Base-by-base conservation (phyloP, 2,888 invertebrate genomes). In the Ametastegia equiseti region DNA sequence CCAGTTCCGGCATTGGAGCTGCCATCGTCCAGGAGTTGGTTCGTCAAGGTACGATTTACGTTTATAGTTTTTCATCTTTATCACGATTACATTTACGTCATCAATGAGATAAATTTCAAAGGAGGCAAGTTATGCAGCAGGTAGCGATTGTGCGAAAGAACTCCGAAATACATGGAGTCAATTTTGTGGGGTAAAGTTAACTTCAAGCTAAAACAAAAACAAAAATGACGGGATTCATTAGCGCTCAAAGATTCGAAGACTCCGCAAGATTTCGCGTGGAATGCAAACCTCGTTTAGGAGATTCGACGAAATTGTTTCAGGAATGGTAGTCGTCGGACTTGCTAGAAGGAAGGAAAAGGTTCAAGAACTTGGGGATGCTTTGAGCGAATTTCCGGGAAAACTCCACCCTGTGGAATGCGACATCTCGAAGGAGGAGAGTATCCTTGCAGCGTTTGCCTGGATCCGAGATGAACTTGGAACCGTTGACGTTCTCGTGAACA, bases 401-500 rank as follows among this genome's bases (percentile, higher is more conserved):
- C 89, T 93, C 13, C 84, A 92, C 81, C 85, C 88, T 4, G 82
- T 89, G 0, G 87, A 89, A 60, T 89, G 90, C 82, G 88, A 90
- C 30, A 85, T 90, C 5, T 83, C 87, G 2, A 85, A 87, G n/a
- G 87, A 88, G 50, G 86, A 88, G 30, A 88, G 86, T 13, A 84
- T 90, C n/a, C 27, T 83, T 11, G 83, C 84, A 9, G 88, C 88
- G 5, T 89, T 89, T 9, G 71, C 83, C 0, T 87, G 88, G 86
- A 85, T 90, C 0, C 85, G 85, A 13, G 85, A 87, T 13, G 86
- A 90, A 47, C 86, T 91, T 13, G 93, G 93, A 1, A 89, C 92
- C 0, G 90, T 93, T 9, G 92, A 92, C 84, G 88, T 93, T 0
- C 91, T 93, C 83, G 87, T 93, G 33, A 93, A 93, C 87, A 93